These are phyloP conservation scores for Heterotilapia buettikoferi DNA, from an alignment of 2,113 vertebrate genomes.

Conservation along the genomic window DNA sequence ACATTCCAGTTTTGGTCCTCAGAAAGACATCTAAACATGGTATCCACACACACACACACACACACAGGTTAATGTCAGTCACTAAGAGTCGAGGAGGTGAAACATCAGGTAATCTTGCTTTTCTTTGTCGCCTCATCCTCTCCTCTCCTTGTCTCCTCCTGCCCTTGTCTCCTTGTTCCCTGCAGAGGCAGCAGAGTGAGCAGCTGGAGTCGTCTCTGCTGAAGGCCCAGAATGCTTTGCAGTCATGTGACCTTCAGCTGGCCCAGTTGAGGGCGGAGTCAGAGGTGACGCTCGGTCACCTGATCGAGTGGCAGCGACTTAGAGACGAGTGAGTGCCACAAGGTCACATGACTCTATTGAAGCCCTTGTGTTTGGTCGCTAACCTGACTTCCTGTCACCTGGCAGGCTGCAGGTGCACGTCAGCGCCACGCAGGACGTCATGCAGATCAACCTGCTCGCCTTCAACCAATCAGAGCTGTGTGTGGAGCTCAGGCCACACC, in stretches of 20 bases:
- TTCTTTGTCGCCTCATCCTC: not conserved
- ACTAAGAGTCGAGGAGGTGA: not conserved
- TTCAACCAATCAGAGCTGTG: slow-evolving; percentile 51
- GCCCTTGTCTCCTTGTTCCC: not conserved
- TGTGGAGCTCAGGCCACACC: slow-evolving; percentile 58
- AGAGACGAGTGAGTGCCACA: slow-evolving; percentile 53
- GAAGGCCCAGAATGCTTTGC: slow-evolving; percentile 51
- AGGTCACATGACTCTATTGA: not conserved
- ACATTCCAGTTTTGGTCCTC: not conserved
- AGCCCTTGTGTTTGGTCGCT: not conserved
- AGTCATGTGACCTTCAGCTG: slow-evolving; percentile 42
- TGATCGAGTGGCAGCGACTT: slow-evolving; percentile 37
- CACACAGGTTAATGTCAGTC: not conserved
- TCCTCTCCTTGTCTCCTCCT: not conserved
- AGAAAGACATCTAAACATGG: not conserved
- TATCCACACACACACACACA: not conserved
- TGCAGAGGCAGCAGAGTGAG: slow-evolving; percentile 44
- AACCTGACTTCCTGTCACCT: not conserved
- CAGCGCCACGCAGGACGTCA: not conserved
- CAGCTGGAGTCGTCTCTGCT: slow-evolving; percentile 42
- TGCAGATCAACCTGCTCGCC: slow-evolving; percentile 51
- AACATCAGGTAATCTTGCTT: not conserved
- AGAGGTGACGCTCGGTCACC: not conserved
- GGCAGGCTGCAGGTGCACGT: slow-evolving; percentile 53
- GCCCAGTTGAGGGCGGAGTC: slow-evolving; percentile 31